Conservation (phyloP, 2,113 vertebrate species). For the Falcunculus frontatus region DNA sequence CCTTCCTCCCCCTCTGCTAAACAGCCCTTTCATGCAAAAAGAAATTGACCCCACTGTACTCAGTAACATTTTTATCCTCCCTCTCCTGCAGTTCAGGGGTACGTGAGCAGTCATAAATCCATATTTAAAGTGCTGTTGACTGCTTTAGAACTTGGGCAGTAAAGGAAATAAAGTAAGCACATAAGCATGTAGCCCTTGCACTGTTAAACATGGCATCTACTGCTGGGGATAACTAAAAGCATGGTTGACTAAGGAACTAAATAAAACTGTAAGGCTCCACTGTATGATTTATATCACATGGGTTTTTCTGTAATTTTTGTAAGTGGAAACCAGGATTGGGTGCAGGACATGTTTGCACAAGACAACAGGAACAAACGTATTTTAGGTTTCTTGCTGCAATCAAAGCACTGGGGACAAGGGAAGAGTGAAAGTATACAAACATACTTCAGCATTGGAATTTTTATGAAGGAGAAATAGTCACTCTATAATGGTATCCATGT, state of each 20-base stretch:
- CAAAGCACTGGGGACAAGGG: not conserved
- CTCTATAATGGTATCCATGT: not conserved
- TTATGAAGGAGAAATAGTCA: not conserved
- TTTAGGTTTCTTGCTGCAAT: not conserved
- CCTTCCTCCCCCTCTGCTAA: not conserved
- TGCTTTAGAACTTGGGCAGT: slow-evolving; percentile 32
- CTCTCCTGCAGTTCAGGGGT: not conserved
- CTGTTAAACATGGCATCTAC: not conserved
- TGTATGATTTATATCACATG: not conserved
- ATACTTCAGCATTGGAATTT: not conserved
- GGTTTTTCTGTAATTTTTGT: not conserved
- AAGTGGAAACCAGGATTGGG: not conserved
- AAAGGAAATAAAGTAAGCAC: slow-evolving; percentile 48
- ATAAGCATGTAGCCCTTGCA: slow-evolving; percentile 8
- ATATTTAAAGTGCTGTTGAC: slow-evolving; percentile 25
- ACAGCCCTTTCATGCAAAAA: not conserved
- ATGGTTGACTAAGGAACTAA: slow-evolving; percentile 10
- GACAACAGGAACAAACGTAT: not conserved
- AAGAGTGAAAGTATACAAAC: not conserved
- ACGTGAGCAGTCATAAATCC: slow-evolving; percentile 7
- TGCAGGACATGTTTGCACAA: not conserved
- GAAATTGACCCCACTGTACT: not conserved
- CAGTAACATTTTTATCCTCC: not conserved
- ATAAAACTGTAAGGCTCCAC: not conserved
- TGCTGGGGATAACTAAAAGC: not conserved